Conservation (phyloP, 2,888 invertebrate species). For the Ophioninae sp. region DNA sequence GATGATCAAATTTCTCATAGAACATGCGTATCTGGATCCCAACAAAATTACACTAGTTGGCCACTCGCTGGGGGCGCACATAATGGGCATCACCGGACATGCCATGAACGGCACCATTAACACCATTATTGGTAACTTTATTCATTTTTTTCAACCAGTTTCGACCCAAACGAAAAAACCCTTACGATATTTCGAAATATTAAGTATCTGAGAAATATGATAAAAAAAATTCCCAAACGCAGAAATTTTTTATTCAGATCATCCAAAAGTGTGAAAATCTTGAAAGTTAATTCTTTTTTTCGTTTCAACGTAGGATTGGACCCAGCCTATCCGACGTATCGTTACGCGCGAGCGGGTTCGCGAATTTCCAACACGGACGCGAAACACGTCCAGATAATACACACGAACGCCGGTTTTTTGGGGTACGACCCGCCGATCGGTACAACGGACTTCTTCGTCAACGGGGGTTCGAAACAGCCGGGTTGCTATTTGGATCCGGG, state of each 20-base stretch:
- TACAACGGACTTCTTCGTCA: conserved; percentile 28
- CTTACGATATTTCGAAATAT: neutral
- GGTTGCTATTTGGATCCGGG: neutral
- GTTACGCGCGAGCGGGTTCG: conserved; percentile 58
- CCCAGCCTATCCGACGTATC: conserved; percentile 77
- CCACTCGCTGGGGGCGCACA: conserved; percentile 75
- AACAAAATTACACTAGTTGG: conserved; percentile 66
- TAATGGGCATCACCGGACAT: conserved; percentile 71
- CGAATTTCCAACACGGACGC: conserved; percentile 77
- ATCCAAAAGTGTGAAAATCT: neutral
- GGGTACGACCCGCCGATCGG: conserved; percentile 21
- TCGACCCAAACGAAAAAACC: neutral
- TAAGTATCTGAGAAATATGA: too few relatives aligned
- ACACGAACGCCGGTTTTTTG: conserved; percentile 73
- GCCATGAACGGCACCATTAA: conserved; percentile 53
- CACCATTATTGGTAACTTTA: conserved; percentile 70
- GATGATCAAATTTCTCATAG: conserved; percentile 58
- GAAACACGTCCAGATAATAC: conserved; percentile 77
- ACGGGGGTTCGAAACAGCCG: conserved; percentile 13
- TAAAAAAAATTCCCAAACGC: neutral
- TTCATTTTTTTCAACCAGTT: neutral
- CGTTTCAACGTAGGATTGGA: conserved; percentile 74
- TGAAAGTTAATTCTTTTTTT: neutral
- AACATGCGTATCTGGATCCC: conserved; percentile 42
- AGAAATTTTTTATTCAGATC: neutral